phyloP scores from a whole-genome alignment of 2,113 vertebrate genomes.

The Cyprinodon variegatus region DNA sequence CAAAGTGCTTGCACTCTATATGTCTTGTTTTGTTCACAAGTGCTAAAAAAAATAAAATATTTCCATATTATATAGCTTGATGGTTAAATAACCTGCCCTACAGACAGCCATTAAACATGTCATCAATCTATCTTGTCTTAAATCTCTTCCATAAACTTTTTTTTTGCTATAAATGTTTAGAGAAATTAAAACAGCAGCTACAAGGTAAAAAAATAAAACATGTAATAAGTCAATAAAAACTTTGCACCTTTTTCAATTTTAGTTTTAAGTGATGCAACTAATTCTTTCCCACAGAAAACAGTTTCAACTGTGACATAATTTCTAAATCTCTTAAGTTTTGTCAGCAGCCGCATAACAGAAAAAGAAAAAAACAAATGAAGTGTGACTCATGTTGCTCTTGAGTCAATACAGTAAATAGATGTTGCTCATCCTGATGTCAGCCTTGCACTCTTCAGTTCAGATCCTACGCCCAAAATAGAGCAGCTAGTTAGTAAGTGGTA shows the following conservation, averaged over 20 bases:
- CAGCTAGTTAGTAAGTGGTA: slow-evolving; percentile 33
- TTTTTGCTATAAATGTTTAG: background rate
- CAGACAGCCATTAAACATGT: slow-evolving; percentile 64
- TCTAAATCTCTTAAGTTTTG: slow-evolving; percentile 31
- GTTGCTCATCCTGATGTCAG: slow-evolving; percentile 73
- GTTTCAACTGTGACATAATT: slow-evolving; percentile 2
- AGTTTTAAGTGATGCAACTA: background rate
- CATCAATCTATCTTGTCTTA: slow-evolving; percentile 51
- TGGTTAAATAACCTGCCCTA: slow-evolving; percentile 51
- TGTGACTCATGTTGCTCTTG: slow-evolving; percentile 66
- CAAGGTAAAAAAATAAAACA: background rate
- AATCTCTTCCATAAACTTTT: slow-evolving; percentile 19
- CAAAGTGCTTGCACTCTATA: slow-evolving; percentile 47
- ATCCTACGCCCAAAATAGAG: slow-evolving; percentile 66
- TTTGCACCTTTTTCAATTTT: background rate
- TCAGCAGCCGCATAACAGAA: slow-evolving; percentile 34
- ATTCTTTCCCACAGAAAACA: background rate
- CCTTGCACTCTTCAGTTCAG: slow-evolving; percentile 50
- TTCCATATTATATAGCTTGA: slow-evolving; percentile 22
- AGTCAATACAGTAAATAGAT: slow-evolving; percentile 66
- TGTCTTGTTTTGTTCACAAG: slow-evolving; percentile 74
- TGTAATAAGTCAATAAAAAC: background rate
- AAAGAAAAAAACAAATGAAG: slow-evolving; percentile 39
- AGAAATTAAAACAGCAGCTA: background rate
- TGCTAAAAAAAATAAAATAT: slow-evolving; percentile 29